Base-by-base conservation (phyloP, 2,797 vertebrate genomes). In the Tapera naevia region DNA sequence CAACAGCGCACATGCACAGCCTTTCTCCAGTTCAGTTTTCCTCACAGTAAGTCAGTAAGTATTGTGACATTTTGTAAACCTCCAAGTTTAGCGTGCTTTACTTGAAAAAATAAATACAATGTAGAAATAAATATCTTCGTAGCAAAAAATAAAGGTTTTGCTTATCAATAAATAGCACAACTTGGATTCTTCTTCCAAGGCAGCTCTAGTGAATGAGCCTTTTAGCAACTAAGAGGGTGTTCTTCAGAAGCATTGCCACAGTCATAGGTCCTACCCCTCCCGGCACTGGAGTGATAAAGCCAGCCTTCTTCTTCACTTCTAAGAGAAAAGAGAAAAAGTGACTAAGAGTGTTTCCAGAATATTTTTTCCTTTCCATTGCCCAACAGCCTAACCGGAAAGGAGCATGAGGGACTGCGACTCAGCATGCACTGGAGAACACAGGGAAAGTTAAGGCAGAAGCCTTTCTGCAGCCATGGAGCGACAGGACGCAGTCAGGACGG, bases 251-350 rank as follows among this genome's bases (percentile, higher is more conserved):
- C 99, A 99, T 99, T 46, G 98, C 98, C 56, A 99, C 98, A 2
- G 99, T 99, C 98, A 99, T 98, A 23, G 99, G 99, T 79, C 99
- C 99, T 60, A 99, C 99, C 7, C 99, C 99, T 96, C 99, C 99
- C 0, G 99, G 99, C 41, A 99, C 99, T 1, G 99, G 99, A 66
- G 99, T 99, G 98, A 99, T 98, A 95, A 99, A 98, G 81, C 98
- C 97, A 27, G 98, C 99, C 95, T 99, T 99, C 98, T 98, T 98
- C 98, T 98, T 99, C 80, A 99, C 99, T 91, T 98, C 99, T 99
- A 91, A 56, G 51, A 96, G 75, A 93, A 69, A 94, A 94, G 32
- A 95, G 80, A 95, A 85, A 95, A 81, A 91, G 25, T 73, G 65
- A 91, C 74, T 90, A 64, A 86, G 41, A 76, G 48, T 0, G 6